Percentiles rank a stretch among this genome's conserved stretches.
These are phyloP conservation scores for Agapornis roseicollis DNA, from an alignment of 2,113 vertebrate genomes.

Conservation along the genomic window DNA sequence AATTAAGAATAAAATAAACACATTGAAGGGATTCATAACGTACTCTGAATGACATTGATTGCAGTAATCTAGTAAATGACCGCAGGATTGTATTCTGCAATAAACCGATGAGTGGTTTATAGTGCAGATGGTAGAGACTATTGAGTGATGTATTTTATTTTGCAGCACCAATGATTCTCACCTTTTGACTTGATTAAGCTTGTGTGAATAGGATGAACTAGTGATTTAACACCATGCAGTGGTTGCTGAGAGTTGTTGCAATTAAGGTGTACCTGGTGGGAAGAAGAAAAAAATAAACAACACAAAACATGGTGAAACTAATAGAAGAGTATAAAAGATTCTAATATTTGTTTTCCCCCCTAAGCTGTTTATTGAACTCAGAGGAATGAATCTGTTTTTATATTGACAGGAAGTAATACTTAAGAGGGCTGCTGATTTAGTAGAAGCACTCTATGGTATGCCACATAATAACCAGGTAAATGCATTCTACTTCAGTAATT, in stretches of 20 bases:
- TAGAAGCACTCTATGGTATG: constrained; percentile 93
- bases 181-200: constrained; percentile 76
- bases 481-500: constrained; percentile 5
- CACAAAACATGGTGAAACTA: not conserved
- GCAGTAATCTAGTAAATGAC: constrained; percentile 76
- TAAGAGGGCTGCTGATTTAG: constrained; percentile 92
- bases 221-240: constrained; percentile 64
- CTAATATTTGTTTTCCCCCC: constrained; percentile 2
- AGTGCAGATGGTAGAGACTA: constrained; percentile 60
- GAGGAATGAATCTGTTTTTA: constrained; percentile 54
- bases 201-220: constrained; percentile 68
- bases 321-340: not conserved
- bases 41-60: constrained; percentile 74
- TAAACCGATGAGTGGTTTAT: constrained; percentile 72
- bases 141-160: constrained; percentile 75
- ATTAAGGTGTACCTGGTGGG: constrained; percentile 18
- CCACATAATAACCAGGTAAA: constrained; percentile 95
- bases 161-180: constrained; percentile 68
- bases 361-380: constrained; percentile 44
- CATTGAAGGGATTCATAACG: constrained; percentile 73
- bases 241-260: constrained; percentile 31
- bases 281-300: not conserved
- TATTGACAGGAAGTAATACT: constrained; percentile 91
- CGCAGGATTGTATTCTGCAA: constrained; percentile 72
- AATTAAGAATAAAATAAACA: constrained; percentile 81